These are phyloP conservation scores for Hassar affinis DNA, from an alignment of 2,113 vertebrate genomes.

Conservation along the genomic window DNA sequence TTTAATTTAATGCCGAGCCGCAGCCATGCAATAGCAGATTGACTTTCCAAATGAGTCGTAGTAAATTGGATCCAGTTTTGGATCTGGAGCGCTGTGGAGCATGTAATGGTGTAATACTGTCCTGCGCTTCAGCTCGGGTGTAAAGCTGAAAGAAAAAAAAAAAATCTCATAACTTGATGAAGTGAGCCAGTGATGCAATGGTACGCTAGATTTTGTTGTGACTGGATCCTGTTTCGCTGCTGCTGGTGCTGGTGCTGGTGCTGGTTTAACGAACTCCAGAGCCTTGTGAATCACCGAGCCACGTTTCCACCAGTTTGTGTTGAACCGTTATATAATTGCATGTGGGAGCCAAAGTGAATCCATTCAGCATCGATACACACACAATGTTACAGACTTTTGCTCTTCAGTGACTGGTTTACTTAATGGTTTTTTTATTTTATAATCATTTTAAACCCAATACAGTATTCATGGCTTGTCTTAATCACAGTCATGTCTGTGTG, in stretches of 20 bases:
- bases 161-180: background rate
- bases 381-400: background rate
- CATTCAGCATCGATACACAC: background rate
- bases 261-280: background rate
- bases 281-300: background rate
- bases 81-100: background rate
- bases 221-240: background rate
- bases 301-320: background rate
- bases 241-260: background rate
- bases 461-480: background rate
- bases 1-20: slow-evolving; percentile 59
- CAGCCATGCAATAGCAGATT: background rate
- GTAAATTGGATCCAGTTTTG: background rate
- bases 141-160: background rate
- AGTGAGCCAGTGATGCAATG: background rate
- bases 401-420: background rate
- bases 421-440: background rate
- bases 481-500: background rate
- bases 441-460: background rate
- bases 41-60: background rate
- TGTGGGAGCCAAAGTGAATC: background rate
- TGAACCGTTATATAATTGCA: background rate
- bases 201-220: background rate
- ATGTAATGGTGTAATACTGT: background rate
- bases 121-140: background rate